Evolutionary conservation across 2,888 invertebrate genomes (phyloP).

Genomic region (Mesorhabditis belari): DNA sequence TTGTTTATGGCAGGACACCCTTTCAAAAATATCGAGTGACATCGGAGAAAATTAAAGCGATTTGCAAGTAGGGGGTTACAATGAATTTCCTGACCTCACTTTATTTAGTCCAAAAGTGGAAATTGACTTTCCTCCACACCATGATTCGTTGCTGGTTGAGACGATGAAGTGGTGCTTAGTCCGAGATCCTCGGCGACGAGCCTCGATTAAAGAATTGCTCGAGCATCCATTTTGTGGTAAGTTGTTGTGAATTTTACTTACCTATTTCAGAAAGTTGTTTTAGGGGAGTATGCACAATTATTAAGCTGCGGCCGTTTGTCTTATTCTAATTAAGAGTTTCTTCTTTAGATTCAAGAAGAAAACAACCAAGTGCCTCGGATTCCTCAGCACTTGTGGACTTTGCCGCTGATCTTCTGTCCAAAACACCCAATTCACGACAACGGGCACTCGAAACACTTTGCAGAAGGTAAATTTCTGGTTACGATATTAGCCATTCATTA

Average conservation of each 20-base stretch:
- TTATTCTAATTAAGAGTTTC: neutral
- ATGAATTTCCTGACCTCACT: slow-evolving; percentile 1
- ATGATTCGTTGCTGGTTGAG: slow-evolving; percentile 1
- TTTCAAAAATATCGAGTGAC: slow-evolving; percentile 63
- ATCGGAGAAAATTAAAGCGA: neutral
- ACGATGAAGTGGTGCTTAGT: slow-evolving; percentile 65
- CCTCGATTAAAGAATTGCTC: slow-evolving; percentile 70
- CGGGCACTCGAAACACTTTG: neutral
- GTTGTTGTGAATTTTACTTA: neutral
- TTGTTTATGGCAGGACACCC: slow-evolving; percentile 82
- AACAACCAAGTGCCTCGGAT: neutral
- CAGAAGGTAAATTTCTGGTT: too few species aligned
- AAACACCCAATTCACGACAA: neutral
- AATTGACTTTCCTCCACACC: slow-evolving; percentile 1
- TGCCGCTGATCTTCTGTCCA: neutral
- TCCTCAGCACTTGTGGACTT: neutral
- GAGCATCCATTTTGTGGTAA: slow-evolving; percentile 56
- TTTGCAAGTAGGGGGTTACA: neutral
- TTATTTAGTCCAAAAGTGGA: slow-evolving; percentile 1
- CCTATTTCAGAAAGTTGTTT: neutral
- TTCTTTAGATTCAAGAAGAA: neutral
- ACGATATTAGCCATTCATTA: too few species aligned
- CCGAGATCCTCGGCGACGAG: slow-evolving; percentile 68
- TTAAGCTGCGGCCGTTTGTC: neutral
- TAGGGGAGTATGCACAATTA: neutral